phyloP scores from a whole-genome alignment of 2,888 invertebrate species.

The Cephus runcator region DNA sequence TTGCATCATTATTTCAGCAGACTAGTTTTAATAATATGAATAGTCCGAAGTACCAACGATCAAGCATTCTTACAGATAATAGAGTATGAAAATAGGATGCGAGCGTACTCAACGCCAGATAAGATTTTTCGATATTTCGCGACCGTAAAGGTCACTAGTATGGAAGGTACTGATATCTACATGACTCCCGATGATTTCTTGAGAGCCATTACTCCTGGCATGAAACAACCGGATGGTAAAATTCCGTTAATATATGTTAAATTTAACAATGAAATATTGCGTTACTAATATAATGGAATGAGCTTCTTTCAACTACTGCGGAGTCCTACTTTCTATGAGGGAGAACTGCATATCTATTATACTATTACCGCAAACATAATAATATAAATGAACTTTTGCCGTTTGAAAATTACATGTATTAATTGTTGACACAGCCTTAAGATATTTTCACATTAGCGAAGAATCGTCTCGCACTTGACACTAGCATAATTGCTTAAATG shows the following conservation, averaged over 20 bases:
- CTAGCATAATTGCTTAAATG: slow-evolving; percentile 2
- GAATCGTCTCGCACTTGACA: neutral
- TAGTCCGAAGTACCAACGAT: slow-evolving; percentile 27
- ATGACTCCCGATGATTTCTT: slow-evolving; percentile 99
- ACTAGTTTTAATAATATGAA: slow-evolving; percentile 10
- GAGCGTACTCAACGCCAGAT: slow-evolving; percentile 96
- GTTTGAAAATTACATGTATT: neutral
- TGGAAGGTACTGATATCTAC: slow-evolving; percentile 79
- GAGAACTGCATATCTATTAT: neutral
- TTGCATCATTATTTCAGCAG: slow-evolving; percentile 10
- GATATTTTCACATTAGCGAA: neutral
- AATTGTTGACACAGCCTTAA: neutral
- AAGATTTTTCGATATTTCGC: slow-evolving; percentile 99
- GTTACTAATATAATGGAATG: slow-evolving; percentile 5
- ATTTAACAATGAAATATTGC: slow-evolving; percentile 1
- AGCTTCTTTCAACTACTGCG: neutral
- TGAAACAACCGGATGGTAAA: slow-evolving; percentile 96
- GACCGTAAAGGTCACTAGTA: slow-evolving; percentile 82
- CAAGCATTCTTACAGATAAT: slow-evolving; percentile 80
- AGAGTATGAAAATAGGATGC: slow-evolving; percentile 97
- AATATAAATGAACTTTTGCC: neutral
- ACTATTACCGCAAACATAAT: neutral
- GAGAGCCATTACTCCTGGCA: slow-evolving; percentile 94
- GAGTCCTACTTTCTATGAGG: neutral
- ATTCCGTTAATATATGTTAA: slow-evolving; percentile 28